phyloP scores from a whole-genome alignment of 2,888 invertebrate genomes.

The Rutpela maculata region DNA sequence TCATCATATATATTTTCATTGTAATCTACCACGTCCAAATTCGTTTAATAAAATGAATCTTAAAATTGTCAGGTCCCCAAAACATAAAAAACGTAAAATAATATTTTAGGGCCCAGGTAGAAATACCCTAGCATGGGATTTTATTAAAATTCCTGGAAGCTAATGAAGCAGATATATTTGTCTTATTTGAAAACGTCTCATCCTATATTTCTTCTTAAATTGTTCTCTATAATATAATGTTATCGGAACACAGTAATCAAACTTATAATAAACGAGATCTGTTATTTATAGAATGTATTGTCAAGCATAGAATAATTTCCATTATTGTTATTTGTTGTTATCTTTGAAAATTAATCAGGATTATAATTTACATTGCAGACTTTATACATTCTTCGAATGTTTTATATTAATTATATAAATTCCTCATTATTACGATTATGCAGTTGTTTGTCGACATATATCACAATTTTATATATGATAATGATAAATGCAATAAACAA shows the following conservation, averaged over 20 bases:
- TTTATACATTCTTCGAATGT: too few relatives aligned
- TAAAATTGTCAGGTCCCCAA: constrained; percentile 6
- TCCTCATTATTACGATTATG: too few relatives aligned
- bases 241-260: constrained; percentile 18
- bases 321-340: constrained; percentile 18
- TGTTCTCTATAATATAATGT: constrained; percentile 11
- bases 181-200: constrained; percentile 26
- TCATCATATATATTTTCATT: background rate
- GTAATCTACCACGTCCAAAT: background rate
- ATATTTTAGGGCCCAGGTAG: constrained; percentile 43
- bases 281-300: constrained; percentile 13
- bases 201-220: constrained; percentile 18
- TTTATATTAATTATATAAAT: too few relatives aligned
- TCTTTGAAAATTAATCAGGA: background rate
- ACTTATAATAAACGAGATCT: background rate
- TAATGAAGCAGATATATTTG: constrained; percentile 20
- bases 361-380: background rate
- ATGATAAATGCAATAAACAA: too few relatives aligned
- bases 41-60: constrained; percentile 2
- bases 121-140: constrained; percentile 25
- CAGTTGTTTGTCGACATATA: too few relatives aligned
- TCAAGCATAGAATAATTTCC: background rate
- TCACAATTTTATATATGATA: too few relatives aligned
- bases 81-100: constrained; percentile 21
- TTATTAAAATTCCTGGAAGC: constrained; percentile 34